Conservation (phyloP, 2,888 invertebrate species). For the Monopis laevigella region DNA sequence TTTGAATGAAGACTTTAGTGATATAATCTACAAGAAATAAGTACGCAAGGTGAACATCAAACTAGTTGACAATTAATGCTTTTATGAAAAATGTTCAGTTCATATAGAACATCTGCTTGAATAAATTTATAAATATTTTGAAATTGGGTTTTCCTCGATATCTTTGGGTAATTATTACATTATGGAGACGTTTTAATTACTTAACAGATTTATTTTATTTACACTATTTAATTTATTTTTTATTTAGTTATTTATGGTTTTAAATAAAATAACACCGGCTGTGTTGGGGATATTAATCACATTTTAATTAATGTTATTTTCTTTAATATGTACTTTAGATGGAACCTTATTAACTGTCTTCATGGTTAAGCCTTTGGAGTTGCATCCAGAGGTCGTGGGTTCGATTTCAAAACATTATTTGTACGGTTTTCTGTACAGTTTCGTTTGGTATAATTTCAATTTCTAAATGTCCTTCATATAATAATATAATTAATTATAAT, state of each 20-base stretch:
- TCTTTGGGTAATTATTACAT: neutral
- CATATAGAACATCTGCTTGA: constrained; percentile 18
- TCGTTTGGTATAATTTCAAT: no score
- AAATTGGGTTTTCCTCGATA: neutral
- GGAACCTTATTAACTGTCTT: no score
- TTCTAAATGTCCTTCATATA: no score
- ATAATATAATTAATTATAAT: no score
- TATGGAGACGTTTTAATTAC: constrained; percentile 4
- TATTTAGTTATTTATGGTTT: constrained; percentile 3
- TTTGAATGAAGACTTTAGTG: neutral
- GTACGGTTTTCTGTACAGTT: no score
- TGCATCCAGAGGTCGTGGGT: no score
- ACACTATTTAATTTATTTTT: no score
- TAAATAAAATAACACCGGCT: no score
- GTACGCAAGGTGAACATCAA: constrained; percentile 15
- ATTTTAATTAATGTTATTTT: neutral
- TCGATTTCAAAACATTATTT: no score
- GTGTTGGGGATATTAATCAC: no score
- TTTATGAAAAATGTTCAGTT: constrained; percentile 19
- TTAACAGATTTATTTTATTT: constrained; percentile 5
- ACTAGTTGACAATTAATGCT: constrained; percentile 19
- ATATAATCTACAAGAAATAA: constrained; percentile 10
- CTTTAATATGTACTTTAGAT: no score
- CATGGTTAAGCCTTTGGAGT: no score
- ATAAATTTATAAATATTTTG: neutral